Conservation (phyloP, 1,140 invertebrate species). For the Heliconius nattereri region DNA sequence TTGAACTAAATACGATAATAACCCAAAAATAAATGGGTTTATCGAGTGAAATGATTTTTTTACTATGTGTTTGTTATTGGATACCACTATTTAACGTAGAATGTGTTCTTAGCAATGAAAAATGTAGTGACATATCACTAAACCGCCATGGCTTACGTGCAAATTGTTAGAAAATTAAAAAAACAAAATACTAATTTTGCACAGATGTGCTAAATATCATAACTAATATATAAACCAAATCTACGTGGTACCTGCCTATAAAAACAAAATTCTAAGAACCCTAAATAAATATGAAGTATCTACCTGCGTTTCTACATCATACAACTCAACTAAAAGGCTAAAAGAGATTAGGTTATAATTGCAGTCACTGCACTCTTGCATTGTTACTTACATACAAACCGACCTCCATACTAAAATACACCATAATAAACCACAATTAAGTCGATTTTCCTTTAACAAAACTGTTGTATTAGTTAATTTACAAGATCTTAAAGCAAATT, state of each 20-base stretch:
- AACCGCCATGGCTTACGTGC: neutral
- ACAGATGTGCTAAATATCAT: constrained; percentile 8
- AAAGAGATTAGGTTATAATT: constrained; percentile 18
- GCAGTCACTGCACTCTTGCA: constrained; percentile 26
- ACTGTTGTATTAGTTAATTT: neutral
- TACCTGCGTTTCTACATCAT: neutral
- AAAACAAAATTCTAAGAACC: neutral
- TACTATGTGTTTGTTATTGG: too few species aligned
- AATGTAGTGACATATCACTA: neutral
- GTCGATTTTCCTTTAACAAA: constrained; percentile 8
- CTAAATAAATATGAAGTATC: neutral
- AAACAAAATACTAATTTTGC: neutral
- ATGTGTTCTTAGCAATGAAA: neutral
- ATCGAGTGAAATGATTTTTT: too few species aligned
- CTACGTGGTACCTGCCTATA: neutral
- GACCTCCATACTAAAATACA: neutral
- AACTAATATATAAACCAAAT: neutral
- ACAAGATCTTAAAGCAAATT: neutral
- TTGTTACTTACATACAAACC: constrained; percentile 25
- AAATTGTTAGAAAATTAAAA: neutral
- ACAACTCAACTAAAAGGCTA: neutral
- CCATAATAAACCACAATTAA: neutral
- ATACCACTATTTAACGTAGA: too few species aligned
- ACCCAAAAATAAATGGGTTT: too few species aligned
- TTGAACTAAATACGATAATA: too few species aligned